Percentiles rank a stretch among this genome's conserved stretches.
These are phyloP conservation scores for Hippolais icterina DNA, from an alignment of 2,113 vertebrate genomes.

Conservation along the genomic window DNA sequence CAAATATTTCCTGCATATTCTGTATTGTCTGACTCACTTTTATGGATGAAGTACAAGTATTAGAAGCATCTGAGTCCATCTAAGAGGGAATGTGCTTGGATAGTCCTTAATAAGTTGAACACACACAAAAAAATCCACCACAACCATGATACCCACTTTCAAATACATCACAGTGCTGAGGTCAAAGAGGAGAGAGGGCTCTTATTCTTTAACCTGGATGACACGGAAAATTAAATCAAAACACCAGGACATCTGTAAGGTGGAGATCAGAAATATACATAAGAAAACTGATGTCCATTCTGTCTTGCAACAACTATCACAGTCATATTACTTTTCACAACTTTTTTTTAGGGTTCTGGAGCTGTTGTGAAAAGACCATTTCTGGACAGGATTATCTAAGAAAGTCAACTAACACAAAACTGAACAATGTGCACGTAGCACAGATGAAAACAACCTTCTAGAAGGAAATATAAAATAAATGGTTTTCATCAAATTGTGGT, in stretches of 20 bases:
- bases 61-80: background rate
- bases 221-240: background rate
- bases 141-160: background rate
- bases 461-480: background rate
- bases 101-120: background rate
- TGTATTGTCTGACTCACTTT: accelerated
- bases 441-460: background rate
- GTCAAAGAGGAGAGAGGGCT: background rate
- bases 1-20: background rate
- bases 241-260: background rate
- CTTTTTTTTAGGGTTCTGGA: background rate
- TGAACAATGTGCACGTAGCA: background rate
- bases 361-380: background rate
- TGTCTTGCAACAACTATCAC: background rate
- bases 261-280: background rate
- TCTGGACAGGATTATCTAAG: background rate
- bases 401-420: background rate
- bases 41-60: background rate
- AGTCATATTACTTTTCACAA: background rate
- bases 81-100: background rate
- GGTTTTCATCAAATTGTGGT: background rate
- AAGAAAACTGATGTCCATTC: background rate
- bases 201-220: background rate
- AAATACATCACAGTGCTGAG: background rate
- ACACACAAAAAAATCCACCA: background rate